Base-by-base conservation (phyloP, 2,797 vertebrate genomes). In the Sciurus vulgaris region DNA sequence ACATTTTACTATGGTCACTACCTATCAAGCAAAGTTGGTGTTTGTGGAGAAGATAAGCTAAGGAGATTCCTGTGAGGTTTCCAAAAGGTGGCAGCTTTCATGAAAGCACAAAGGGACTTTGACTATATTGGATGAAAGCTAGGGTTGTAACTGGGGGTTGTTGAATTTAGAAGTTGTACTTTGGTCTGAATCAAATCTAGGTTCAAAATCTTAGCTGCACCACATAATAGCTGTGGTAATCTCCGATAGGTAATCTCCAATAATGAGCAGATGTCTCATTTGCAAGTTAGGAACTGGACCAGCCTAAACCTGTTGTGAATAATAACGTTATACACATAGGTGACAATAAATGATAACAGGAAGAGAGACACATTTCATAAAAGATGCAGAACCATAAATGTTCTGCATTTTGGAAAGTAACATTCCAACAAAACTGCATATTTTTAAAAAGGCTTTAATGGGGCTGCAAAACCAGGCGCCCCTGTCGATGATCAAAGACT, bases 201-300 rank as follows among this genome's bases (percentile, higher is more conserved):
- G 24, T 28, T 93, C 59, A 84, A 91, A 96, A 76, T 89, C n/a
- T 93, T 95, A 47, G 61, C 74, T 91, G 61, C 84, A 86, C 35
- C 41, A 93, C 28, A 35, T 59, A 67, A 63, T 1, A 93, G 77
- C 24, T 86, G 7, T 28, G 44, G 20, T 14, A 65, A 18, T 91
- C 84, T 72, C 82, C n/a, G 87, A 70, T n/a, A 87, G 86, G 24
- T n/a, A 44, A 49, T 82, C 67, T 92, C 35, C 24, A 61, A 61
- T 61, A 10, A 61, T 76, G 51, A 59, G 49, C 49, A 69, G 44
- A 89, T 63, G 84, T 74, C 73, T 77, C 54, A 65, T 59, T 61
- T 84, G 30, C 28, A 72, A 81, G 30, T 47, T 86, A 84, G 14
- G 41, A 72, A 88, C 3, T 49, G 28, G 26, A 91, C 38, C 47